Evolutionary conservation across 2,888 invertebrate genomes (phyloP), one percentile per base, ranked within the genome.

Genomic region (Noctua janthe): DNA sequence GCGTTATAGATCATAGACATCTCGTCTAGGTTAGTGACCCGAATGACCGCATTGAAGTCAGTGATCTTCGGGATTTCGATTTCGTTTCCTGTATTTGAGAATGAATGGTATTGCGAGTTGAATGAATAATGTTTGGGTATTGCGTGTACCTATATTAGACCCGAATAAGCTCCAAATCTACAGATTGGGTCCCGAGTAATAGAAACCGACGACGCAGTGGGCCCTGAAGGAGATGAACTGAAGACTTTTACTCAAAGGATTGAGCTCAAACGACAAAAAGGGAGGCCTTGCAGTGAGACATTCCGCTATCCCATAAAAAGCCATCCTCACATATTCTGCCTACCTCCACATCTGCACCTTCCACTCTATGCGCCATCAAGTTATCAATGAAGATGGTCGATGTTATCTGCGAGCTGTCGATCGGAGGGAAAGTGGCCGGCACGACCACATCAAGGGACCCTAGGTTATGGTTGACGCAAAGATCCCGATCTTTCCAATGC

Each of bases 381-480:
- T 90, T 95, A 95, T 95, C 96, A 96, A 96, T 95, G 95, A 94
- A 95, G 94, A 95, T 93, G 94, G 92, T 87, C 91, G 94, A 93
- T 92, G 91, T 93, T 93, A 94, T 94, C 93, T 85, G 73, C 64
- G 69, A 80, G 87, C 86, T 82, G 85, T 82, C 81, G 89, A 88
- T 88, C 81, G 85, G 86, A 88, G 93, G 93, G 93, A 94, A 94
- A 93, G 93, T 92, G 91, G 85, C 87, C 87, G 79, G 79, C 87
- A 86, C 87, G 81, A 85, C 74, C 83, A 86, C 73, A 82, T 88
- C 85, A 81, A 85, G 80, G 76, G 78, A 88, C 76, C 85, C 87
- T 89, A 83, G 91, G 88, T 89, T 90, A 90, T 88, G 90, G 91
- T 88, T 81, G 83, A 80, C 76, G 62, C 73, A 66, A 15, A 67